phyloP scores from a whole-genome alignment of 2,797 vertebrate genomes.

The Cyprinodon diabolis region DNA sequence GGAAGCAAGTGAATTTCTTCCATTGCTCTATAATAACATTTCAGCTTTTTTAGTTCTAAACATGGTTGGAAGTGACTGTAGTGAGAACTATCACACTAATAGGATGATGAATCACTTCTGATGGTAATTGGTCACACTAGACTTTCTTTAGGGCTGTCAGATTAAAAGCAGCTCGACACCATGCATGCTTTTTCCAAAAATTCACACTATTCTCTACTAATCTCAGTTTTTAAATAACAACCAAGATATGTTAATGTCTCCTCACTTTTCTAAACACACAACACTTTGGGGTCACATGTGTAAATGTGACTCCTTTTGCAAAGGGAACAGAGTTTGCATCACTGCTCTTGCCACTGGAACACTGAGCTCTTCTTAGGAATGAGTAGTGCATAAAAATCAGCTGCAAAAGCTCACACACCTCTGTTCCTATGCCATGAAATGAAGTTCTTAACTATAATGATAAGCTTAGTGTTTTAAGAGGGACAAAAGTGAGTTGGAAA shows the following conservation, averaged over 20 bases:
- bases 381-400: slow-evolving; percentile 3
- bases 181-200: neutral
- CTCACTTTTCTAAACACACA: neutral
- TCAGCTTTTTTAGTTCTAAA: too few relatives aligned
- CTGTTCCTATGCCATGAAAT: neutral
- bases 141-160: neutral
- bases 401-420: slow-evolving; percentile 5
- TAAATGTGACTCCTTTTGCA: slow-evolving; percentile 14
- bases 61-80: too few relatives aligned
- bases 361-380: slow-evolving; percentile 13
- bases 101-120: neutral
- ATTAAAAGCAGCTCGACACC: neutral
- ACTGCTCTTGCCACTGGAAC: slow-evolving; percentile 25
- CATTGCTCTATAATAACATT: too few relatives aligned
- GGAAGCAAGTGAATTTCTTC: too few relatives aligned
- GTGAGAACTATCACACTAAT: too few relatives aligned
- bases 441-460: neutral
- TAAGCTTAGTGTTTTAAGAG: neutral
- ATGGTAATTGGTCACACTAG: neutral
- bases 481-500: neutral
- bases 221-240: neutral
- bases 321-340: slow-evolving; percentile 33
- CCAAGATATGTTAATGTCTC: too few relatives aligned
- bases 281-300: slow-evolving; percentile 9
- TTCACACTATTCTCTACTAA: neutral